These are phyloP conservation scores for Sinodicranocentrus sp. DNA, from an alignment of 2,888 invertebrate species.

Conservation along the genomic window DNA sequence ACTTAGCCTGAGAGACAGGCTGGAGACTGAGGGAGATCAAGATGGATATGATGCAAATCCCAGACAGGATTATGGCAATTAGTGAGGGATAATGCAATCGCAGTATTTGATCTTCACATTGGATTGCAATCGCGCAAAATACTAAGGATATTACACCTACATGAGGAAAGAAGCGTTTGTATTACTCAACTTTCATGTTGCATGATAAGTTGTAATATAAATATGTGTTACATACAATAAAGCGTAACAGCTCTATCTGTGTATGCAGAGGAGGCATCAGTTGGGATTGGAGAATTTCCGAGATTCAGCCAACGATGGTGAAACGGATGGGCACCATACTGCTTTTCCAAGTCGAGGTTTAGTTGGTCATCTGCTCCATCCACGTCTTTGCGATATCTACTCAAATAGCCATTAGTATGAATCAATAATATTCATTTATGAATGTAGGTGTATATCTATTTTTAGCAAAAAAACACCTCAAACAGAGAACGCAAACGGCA, in stretches of 20 bases:
- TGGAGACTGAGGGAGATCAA: constrained; percentile 68
- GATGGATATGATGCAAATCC: constrained; percentile 35
- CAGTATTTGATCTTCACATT: constrained; percentile 58
- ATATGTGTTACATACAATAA: constrained; percentile 70
- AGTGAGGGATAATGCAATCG: constrained; percentile 29
- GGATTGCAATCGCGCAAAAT: constrained; percentile 72
- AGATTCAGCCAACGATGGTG: constrained; percentile 33
- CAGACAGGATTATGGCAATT: constrained; percentile 24
- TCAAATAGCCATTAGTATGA: too few species aligned
- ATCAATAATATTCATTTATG: too few species aligned
- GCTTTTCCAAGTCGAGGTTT: constrained; percentile 26
- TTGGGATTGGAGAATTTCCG: constrained; percentile 63
- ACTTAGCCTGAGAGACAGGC: constrained; percentile 69
- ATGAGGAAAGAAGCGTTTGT: constrained; percentile 5
- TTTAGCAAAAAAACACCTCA: constrained; percentile 78
- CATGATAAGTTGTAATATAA: background rate
- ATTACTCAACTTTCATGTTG: background rate
- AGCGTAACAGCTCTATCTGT: constrained; percentile 72
- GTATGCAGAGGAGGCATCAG: constrained; percentile 70
- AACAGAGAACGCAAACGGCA: constrained; percentile 92
- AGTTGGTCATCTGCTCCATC: constrained; percentile 73
- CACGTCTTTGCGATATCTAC: constrained; percentile 73
- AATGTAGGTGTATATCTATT: background rate
- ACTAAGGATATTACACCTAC: constrained; percentile 57
- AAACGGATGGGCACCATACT: constrained; percentile 20